Percentiles rank a stretch among this genome's conserved stretches.
Evolutionary conservation across 2,888 invertebrate genomes (phyloP).

Genomic region (Cantharis lateralis): DNA sequence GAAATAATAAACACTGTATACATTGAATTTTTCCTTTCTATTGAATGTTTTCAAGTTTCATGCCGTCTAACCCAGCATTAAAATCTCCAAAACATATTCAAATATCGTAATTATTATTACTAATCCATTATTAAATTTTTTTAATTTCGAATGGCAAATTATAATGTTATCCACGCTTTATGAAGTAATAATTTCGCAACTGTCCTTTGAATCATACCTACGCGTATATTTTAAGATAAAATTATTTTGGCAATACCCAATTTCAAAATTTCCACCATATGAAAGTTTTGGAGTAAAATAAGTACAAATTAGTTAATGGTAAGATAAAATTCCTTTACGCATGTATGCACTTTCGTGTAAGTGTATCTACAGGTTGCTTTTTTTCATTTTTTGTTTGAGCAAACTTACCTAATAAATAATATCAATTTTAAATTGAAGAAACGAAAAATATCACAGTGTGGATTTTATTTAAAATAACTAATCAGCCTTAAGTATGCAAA

Average conservation of each 20-base stretch:
- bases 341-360: neutral
- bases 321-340: neutral
- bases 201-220: neutral
- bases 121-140: neutral
- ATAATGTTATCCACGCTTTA: neutral
- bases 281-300: neutral
- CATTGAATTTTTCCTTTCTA: neutral
- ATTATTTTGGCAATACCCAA: neutral
- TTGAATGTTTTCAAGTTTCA: neutral
- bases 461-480: constrained; percentile 25
- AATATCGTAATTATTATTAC: neutral
- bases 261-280: neutral
- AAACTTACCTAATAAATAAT: constrained; percentile 15
- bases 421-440: constrained; percentile 8
- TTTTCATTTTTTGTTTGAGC: neutral
- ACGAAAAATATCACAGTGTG: constrained; percentile 11
- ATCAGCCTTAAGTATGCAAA: constrained; percentile 31
- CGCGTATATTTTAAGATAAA: neutral
- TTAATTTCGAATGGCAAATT: neutral
- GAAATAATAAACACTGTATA: neutral
- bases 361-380: neutral
- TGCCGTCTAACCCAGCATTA: neutral
- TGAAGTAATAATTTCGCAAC: neutral
- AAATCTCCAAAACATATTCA: neutral
- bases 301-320: neutral